A percentile compares a stretch with the other conserved stretches of the same genome.
Conservation (phyloP, 2,888 invertebrate genomes). For the Cylloceria caligata region DNA sequence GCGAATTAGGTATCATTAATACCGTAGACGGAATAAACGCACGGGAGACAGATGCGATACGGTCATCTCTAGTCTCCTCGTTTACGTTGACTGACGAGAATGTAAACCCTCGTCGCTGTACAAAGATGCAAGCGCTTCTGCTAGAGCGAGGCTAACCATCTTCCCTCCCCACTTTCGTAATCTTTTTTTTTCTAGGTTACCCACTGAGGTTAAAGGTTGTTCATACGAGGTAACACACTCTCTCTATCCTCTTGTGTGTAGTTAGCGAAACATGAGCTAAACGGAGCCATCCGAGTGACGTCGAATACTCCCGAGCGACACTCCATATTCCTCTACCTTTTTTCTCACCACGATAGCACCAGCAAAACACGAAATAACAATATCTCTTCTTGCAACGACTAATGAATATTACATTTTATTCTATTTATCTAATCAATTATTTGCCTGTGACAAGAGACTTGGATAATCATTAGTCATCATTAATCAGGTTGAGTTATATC, state of each 20-base stretch:
- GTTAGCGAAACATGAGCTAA: conserved; percentile 3
- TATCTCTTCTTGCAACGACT: no score
- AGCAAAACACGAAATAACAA: not conserved
- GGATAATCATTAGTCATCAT: no score
- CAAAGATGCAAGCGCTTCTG: conserved; percentile 62
- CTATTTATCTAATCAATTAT: not conserved
- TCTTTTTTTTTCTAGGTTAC: conserved; percentile 59
- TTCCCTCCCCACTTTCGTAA: conserved; percentile 33
- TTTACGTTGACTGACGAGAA: conserved; percentile 45
- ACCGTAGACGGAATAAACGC: not conserved
- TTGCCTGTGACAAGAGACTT: not conserved
- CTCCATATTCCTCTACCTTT: not conserved
- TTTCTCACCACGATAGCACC: not conserved
- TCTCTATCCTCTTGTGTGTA: not conserved
- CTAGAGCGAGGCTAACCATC: conserved; percentile 58
- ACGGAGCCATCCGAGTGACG: not conserved
- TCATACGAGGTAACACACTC: conserved; percentile 17
- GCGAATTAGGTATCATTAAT: not conserved
- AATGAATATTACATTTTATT: not conserved
- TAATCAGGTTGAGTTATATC: no score
- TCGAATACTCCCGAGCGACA: not conserved
- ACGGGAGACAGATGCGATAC: not conserved
- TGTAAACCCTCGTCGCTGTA: conserved; percentile 27
- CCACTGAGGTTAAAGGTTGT: conserved; percentile 64
- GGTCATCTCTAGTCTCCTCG: conserved; percentile 20